phyloP scores from a whole-genome alignment of 2,113 vertebrate species.

The Marcusenius ussheri region DNA sequence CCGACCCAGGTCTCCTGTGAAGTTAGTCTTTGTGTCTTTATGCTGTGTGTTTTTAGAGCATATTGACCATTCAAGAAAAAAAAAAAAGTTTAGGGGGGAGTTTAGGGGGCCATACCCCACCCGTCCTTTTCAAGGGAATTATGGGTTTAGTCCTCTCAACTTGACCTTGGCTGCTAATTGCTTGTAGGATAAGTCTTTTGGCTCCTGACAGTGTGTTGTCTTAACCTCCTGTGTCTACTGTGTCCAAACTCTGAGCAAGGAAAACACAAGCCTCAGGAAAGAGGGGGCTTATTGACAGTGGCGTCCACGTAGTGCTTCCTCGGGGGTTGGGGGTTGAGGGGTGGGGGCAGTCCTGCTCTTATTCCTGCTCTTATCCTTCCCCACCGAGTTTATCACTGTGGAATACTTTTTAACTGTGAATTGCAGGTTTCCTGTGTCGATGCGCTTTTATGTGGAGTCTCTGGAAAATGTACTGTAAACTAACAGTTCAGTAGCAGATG shows the following conservation, averaged over 20 bases:
- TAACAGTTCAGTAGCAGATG: neutral
- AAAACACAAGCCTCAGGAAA: conserved; percentile 53
- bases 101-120: conserved; percentile 20
- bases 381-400: neutral
- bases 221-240: conserved; percentile 63
- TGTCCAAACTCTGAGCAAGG: conserved; percentile 59
- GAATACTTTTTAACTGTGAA: neutral
- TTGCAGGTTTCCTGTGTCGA: neutral
- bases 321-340: neutral
- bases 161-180: conserved; percentile 62
- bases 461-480: neutral
- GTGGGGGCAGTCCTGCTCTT: neutral
- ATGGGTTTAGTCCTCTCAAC: conserved; percentile 61
- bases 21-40: neutral
- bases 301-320: conserved; percentile 49
- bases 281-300: conserved; percentile 44
- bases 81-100: neutral
- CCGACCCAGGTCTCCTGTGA: neutral
- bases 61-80: conserved; percentile 2
- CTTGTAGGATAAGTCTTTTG: conserved; percentile 61
- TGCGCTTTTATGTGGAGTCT: neutral
- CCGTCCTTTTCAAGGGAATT: conserved; percentile 53
- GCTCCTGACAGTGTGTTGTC: conserved; percentile 57
- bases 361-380: neutral
- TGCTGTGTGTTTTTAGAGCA: neutral